A percentile compares a stretch with the other conserved stretches of the same genome.
These are phyloP conservation scores for Montipora efflorescens DNA, from an alignment of 64 coral and sea anemone species.

Conservation along the genomic window DNA sequence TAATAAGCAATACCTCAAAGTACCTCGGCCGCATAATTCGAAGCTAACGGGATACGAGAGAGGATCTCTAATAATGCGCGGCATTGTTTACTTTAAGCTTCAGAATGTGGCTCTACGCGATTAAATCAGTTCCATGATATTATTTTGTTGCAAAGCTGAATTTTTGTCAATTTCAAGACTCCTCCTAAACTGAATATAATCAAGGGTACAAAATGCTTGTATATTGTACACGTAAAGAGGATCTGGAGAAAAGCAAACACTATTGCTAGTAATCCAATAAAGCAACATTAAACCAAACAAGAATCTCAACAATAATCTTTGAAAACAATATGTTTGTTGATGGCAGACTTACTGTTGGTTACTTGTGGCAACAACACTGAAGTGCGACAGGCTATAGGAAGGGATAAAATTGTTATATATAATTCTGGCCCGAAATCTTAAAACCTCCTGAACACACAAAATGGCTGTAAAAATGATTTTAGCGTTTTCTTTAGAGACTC, in stretches of 20 bases:
- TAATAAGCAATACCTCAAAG: no score
- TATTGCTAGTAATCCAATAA: background rate
- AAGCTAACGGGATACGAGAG: no score
- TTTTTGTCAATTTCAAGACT: no score
- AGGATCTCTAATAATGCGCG: no score
- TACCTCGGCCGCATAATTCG: no score
- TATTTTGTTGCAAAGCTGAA: no score
- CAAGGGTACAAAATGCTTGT: no score
- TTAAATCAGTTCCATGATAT: no score
- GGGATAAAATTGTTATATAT: background rate
- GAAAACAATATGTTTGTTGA: background rate
- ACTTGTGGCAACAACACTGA: background rate
- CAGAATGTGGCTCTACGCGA: no score
- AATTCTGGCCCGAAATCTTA: background rate
- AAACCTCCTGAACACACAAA: background rate
- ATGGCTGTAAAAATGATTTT: background rate
- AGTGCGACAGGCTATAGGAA: background rate
- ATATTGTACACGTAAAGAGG: no score
- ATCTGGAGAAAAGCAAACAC: background rate
- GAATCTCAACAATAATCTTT: background rate
- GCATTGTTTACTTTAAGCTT: no score
- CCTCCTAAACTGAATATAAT: no score
- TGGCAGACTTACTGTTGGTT: background rate
- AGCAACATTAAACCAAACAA: background rate
- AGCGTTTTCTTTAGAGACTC: background rate